Percentiles rank a stretch among this genome's conserved stretches.
Evolutionary conservation across 2,113 vertebrate species (phyloP).

Genomic region (Taurulus bubalis): DNA sequence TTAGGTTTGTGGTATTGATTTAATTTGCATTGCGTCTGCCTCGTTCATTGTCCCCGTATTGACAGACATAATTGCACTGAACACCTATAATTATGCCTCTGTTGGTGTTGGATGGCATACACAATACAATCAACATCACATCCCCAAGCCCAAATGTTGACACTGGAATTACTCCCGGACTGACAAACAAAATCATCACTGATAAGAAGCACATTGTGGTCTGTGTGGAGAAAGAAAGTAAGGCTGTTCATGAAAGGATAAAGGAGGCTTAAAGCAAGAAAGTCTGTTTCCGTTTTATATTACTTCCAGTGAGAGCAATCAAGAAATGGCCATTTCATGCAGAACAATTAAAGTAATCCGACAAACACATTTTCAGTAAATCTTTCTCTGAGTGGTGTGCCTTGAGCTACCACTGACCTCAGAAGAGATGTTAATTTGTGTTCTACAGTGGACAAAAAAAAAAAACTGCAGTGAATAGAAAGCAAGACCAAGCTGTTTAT

Average conservation of each 20-base stretch:
- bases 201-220: neutral
- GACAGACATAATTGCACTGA: slow-evolving; percentile 42
- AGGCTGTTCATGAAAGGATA: slow-evolving; percentile 3
- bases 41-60: slow-evolving; percentile 17
- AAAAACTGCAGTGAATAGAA: neutral
- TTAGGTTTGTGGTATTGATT: slow-evolving; percentile 43
- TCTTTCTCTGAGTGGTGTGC: neutral
- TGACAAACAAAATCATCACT: slow-evolving; percentile 12
- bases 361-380: slow-evolving; percentile 1
- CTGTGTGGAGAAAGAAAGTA: neutral
- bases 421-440: neutral
- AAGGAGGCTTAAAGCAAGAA: neutral
- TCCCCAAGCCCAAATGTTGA: slow-evolving; percentile 23
- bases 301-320: neutral
- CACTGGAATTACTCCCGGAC: slow-evolving; percentile 7
- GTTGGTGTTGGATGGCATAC: slow-evolving; percentile 6
- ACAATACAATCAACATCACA: slow-evolving; percentile 26
- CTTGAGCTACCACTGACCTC: slow-evolving; percentile 14
- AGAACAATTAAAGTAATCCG: neutral
- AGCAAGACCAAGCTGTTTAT: neutral
- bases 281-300: neutral
- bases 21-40: slow-evolving; percentile 48
- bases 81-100: slow-evolving; percentile 45
- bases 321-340: neutral
- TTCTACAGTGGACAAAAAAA: neutral